Base-by-base conservation (phyloP, 2,888 invertebrate genomes). In the Agonopterix alstromeriana region DNA sequence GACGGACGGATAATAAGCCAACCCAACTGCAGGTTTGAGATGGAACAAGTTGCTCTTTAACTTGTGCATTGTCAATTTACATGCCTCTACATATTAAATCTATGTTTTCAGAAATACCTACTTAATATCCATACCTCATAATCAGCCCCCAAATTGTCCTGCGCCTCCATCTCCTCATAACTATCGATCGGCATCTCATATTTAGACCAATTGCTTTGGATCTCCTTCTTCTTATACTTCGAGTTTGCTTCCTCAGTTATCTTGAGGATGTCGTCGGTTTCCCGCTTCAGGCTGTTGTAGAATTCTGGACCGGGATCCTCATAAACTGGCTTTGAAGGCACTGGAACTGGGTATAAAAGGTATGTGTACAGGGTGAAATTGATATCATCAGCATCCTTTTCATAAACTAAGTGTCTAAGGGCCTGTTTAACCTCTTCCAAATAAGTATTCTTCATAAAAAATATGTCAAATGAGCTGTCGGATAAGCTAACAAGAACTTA, bases 221-320 rank as follows among this genome's bases (percentile, higher is more conserved):
- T 88, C 57, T 88, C 88, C 51, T 89, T 87, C 57, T 88, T 89
- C 49, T 78, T 82, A 48, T 89, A 89, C 59, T 89, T 89, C 0
- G 72, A 54, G 51, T 73, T 81, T 35, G 77, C 82, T 56, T 83
- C 82, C 56, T 88, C 84, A 5, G 82, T 82, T 47, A 88, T 89
- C 63, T 85, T 86, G 0, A 88, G 65, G 17, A 88, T 82, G 48
- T 87, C 87, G 62, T 87, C 87, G 0, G 85, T 86, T 63, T 85
- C 86, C 35, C 82, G 67, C 59, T 86, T 87, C 35, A 86, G 57
- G 49, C 65, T 77, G 48, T 83, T 73, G 52, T 75, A 86, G 58
- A 86, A 85, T 42, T 87, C 87, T 10, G 84, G 84, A 0, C 82
- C 79, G 1, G 84, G 85, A 17, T 71, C 74, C 60, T 77, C 76